phyloP scores from a whole-genome alignment of 2,113 vertebrate genomes.

The Erythrocercus mccallii region DNA sequence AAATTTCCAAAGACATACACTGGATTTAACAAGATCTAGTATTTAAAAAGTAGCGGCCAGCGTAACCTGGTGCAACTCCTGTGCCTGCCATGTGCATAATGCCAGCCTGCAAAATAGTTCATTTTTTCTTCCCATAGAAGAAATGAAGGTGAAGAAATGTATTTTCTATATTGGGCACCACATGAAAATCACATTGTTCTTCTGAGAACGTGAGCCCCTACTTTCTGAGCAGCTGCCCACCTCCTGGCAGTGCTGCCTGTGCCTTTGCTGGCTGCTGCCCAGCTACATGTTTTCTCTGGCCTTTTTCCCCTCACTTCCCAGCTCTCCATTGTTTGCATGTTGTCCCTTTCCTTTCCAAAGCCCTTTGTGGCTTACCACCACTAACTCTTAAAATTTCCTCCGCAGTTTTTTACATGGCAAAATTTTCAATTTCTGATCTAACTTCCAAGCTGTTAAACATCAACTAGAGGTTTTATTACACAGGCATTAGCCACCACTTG shows the following conservation, averaged over 20 bases:
- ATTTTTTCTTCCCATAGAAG: neutral
- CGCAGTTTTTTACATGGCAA: neutral
- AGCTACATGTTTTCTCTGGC: neutral
- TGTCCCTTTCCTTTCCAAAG: neutral
- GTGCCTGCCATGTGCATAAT: accelerated
- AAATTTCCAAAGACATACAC: neutral
- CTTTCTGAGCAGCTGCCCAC: neutral
- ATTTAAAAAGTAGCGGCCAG: neutral
- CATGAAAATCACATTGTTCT: neutral
- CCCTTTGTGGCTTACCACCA: neutral
- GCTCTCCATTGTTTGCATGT: neutral
- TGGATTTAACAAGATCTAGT: neutral
- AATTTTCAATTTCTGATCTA: neutral
- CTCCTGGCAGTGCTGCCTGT: neutral
- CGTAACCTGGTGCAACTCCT: neutral
- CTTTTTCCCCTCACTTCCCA: neutral
- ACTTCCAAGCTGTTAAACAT: neutral
- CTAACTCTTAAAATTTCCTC: neutral
- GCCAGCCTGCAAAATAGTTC: accelerated
- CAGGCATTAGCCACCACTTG: neutral
- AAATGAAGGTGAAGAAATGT: neutral
- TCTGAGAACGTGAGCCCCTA: neutral
- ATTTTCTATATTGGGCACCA: neutral
- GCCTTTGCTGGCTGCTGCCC: neutral
- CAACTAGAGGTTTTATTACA: neutral